Conservation (phyloP, 2,797 vertebrate species). For the Triplophysa bombifrons region DNA sequence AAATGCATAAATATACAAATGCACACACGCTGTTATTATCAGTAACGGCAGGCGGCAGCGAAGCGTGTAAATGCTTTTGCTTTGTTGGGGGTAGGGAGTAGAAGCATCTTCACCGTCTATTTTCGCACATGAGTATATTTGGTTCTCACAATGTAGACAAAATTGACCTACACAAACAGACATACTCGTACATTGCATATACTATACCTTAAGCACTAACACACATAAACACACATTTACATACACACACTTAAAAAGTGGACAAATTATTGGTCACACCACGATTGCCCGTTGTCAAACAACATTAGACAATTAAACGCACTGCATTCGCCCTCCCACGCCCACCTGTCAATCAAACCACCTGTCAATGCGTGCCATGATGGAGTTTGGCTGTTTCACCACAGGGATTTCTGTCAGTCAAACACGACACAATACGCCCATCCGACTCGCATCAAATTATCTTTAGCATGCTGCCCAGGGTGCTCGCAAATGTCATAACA, state of each 20-base stretch:
- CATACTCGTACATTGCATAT: background rate
- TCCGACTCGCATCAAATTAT: constrained; percentile 46
- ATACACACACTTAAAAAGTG: background rate
- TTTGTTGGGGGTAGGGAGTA: constrained; percentile 58
- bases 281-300: constrained; percentile 18
- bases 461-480: constrained; percentile 45
- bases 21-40: constrained; percentile 24
- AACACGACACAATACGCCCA: constrained; percentile 24
- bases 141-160: constrained; percentile 7
- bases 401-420: constrained; percentile 51
- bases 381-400: constrained; percentile 46
- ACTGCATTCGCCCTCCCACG: constrained; percentile 33
- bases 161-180: background rate
- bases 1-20: constrained; percentile 30
- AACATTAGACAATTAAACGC: constrained; percentile 16
- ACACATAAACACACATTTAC: background rate
- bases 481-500: constrained; percentile 39
- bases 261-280: constrained; percentile 1
- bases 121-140: constrained; percentile 27
- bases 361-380: constrained; percentile 38
- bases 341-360: constrained; percentile 51
- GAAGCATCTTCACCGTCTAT: constrained; percentile 40
- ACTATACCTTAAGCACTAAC: background rate
- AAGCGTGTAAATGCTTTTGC: constrained; percentile 55
- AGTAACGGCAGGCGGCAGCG: constrained; percentile 48